Evolutionary conservation across 23 tunicate genomes (phyloP), one percentile per base, ranked within the genome.

Genomic region (Oikopleura vanhoeffeni): DNA sequence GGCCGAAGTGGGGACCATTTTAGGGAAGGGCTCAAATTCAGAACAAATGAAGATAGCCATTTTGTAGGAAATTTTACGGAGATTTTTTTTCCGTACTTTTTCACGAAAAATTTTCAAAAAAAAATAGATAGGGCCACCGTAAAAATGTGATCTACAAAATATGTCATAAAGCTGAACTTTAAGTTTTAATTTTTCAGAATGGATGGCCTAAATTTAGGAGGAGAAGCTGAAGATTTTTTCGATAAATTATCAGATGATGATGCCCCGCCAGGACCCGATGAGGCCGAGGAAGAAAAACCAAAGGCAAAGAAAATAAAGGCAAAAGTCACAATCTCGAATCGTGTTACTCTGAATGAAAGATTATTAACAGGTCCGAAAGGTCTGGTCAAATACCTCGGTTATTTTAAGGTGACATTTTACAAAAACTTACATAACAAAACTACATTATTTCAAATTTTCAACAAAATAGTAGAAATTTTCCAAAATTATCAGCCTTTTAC

Each of bases 391-490:
- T 71, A 71, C 35, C 32, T 71, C 4, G 27, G 36, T 13, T 32
- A 71, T 38, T 71, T 71, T 30, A 18, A 71, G 79, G 79, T 71
- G 38, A n/a, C n/a, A n/a, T n/a, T n/a, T n/a, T n/a, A n/a, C n/a
- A n/a, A n/a, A n/a, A n/a, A n/a, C n/a, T n/a, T n/a, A n/a, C n/a
- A n/a, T n/a, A n/a, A 8, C 60, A 8, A 49, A 49, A 18, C 60
- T 49, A 18, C 60, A 49, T 49, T 49, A 49, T 49, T 49, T 18
- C n/a, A n/a, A n/a, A n/a, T n/a, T n/a, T n/a, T n/a, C n/a, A n/a
- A n/a, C n/a, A n/a, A n/a, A n/a, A n/a, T n/a, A n/a, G n/a, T n/a
- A n/a, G n/a, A n/a, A n/a, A n/a, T n/a, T n/a, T n/a, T n/a, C n/a
- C n/a, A n/a, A n/a, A n/a, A n/a, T n/a, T n/a, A n/a, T n/a, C n/a